Evolutionary conservation across 2,797 vertebrate genomes (phyloP).

Genomic region (Selene dorsalis): DNA sequence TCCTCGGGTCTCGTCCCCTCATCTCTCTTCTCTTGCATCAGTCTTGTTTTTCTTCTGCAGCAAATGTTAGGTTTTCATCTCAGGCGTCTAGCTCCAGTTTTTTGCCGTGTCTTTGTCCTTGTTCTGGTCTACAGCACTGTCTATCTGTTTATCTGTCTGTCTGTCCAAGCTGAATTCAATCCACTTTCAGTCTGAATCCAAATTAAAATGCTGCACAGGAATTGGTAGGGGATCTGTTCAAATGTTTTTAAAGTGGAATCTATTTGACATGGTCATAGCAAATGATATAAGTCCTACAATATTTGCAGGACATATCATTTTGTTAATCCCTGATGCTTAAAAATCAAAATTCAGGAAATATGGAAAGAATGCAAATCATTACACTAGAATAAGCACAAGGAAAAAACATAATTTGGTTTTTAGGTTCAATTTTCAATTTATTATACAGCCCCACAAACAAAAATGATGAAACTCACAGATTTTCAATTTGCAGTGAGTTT

Average conservation of each 20-base stretch:
- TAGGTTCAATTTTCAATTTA: too few species aligned
- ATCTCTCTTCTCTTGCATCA: constrained; percentile 50
- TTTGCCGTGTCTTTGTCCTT: constrained; percentile 42
- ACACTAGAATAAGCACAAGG: background rate
- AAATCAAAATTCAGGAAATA: background rate
- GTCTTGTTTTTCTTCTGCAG: constrained; percentile 43
- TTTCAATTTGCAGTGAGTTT: background rate
- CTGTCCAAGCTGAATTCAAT: constrained; percentile 50
- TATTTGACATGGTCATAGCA: fast-evolving
- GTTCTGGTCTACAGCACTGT: constrained; percentile 38
- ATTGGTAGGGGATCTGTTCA: too few species aligned
- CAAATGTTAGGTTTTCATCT: constrained; percentile 48
- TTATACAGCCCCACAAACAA: too few species aligned
- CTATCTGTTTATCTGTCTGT: constrained; percentile 43
- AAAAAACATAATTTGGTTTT: background rate
- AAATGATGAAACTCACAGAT: too few species aligned
- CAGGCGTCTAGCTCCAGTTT: constrained; percentile 52
- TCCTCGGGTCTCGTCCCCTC: constrained; percentile 12
- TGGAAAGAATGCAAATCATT: background rate
- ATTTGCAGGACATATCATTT: background rate
- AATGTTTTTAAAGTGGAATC: background rate
- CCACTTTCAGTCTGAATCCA: constrained; percentile 44
- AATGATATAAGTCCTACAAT: background rate
- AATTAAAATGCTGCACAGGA: constrained; percentile 15
- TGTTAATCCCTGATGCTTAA: background rate